These are phyloP conservation scores for Propithecus perrieri DNA, from an alignment of 2,797 vertebrate species.

Conservation along the genomic window DNA sequence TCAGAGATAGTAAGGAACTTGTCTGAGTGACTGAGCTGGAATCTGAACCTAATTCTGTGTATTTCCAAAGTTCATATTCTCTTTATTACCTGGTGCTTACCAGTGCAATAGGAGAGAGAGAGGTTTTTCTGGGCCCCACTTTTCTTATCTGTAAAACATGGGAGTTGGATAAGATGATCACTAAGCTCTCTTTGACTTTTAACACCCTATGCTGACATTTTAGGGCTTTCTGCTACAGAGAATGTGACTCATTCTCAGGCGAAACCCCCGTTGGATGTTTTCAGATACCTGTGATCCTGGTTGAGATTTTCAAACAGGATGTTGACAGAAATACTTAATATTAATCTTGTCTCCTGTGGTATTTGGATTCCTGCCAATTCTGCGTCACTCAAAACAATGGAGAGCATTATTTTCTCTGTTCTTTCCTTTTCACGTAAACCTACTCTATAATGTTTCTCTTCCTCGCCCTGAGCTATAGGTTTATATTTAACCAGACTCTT, in stretches of 20 bases:
- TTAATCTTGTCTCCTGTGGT: slow-evolving; percentile 70
- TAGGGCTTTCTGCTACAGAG: slow-evolving; percentile 12
- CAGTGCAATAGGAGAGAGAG: neutral
- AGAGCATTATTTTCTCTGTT: slow-evolving; percentile 64
- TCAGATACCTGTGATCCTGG: slow-evolving; percentile 59
- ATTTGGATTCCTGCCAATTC: slow-evolving; percentile 65
- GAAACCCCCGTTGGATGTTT: slow-evolving; percentile 64
- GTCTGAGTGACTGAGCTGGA: neutral
- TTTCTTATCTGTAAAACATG: neutral
- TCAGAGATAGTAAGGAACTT: neutral
- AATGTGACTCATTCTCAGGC: slow-evolving; percentile 61
- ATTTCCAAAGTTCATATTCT: neutral
- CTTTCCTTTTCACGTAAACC: slow-evolving; percentile 33
- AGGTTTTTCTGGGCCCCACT: neutral
- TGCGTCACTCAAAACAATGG: slow-evolving; percentile 72
- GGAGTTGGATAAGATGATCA: neutral
- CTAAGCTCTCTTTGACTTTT: slow-evolving; percentile 22
- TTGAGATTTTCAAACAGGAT: slow-evolving; percentile 76
- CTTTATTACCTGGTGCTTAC: neutral
- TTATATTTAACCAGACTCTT: slow-evolving; percentile 49
- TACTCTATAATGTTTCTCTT: slow-evolving; percentile 30
- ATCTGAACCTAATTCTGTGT: neutral
- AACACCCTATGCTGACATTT: slow-evolving; percentile 2
- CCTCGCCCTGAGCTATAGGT: neutral
- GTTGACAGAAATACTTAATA: slow-evolving; percentile 75